Evolutionary conservation across 1,140 invertebrate genomes (phyloP).

Genomic region (Heliconius congener): DNA sequence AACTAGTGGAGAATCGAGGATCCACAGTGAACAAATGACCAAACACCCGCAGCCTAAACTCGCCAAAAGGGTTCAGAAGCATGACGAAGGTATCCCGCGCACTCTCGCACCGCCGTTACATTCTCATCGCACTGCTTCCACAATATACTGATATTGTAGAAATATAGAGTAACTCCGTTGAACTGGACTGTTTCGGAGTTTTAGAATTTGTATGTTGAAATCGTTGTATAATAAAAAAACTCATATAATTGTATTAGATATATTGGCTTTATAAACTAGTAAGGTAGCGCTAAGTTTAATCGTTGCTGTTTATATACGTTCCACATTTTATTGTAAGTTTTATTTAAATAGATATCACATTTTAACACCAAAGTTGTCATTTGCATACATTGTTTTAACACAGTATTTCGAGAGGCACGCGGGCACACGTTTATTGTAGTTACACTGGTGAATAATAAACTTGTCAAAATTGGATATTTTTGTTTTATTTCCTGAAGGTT

Average conservation of each 20-base stretch:
- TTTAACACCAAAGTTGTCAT: constrained; percentile 29
- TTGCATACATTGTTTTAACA: constrained; percentile 30
- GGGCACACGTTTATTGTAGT: constrained; percentile 50
- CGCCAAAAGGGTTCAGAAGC: constrained; percentile 38
- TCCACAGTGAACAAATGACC: constrained; percentile 31
- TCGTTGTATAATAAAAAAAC: constrained; percentile 11
- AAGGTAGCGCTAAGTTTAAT: constrained; percentile 3
- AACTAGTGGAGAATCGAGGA: constrained; percentile 32
- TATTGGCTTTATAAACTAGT: neutral
- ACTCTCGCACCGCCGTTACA: constrained; percentile 55
- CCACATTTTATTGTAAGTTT: constrained; percentile 23
- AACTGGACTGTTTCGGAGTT: constrained; percentile 23
- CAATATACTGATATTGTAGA: constrained; percentile 40
- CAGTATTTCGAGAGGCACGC: constrained; percentile 42
- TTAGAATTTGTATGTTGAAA: constrained; percentile 12
- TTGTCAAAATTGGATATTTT: constrained; percentile 48
- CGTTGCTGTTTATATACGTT: constrained; percentile 7
- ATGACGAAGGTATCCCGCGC: constrained; percentile 58
- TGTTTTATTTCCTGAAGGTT: constrained; percentile 69
- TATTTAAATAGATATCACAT: constrained; percentile 19
- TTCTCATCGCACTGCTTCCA: constrained; percentile 60
- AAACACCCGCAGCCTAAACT: constrained; percentile 27
- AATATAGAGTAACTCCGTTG: constrained; percentile 56
- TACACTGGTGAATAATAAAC: constrained; percentile 48
- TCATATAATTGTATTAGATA: neutral